These are phyloP conservation scores for Lithophane semibrunnea DNA, from an alignment of 2,888 invertebrate genomes.

Conservation along the genomic window DNA sequence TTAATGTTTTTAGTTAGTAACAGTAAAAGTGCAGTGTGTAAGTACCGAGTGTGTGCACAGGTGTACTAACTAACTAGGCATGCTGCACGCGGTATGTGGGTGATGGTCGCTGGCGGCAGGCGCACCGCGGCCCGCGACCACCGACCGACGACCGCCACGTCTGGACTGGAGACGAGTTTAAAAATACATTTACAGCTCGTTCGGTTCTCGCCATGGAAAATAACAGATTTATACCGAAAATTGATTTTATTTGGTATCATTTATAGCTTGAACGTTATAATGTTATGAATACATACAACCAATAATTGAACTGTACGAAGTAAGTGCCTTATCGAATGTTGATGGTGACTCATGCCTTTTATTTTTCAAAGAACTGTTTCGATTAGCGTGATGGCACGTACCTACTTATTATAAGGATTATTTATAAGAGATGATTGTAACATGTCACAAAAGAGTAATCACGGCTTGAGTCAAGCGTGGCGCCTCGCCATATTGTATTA, in stretches of 20 bases:
- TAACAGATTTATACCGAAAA: slow-evolving; percentile 40
- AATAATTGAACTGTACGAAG: slow-evolving; percentile 24
- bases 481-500: slow-evolving; percentile 86
- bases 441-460: slow-evolving; percentile 79
- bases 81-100: slow-evolving; percentile 76
- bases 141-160: slow-evolving; percentile 55
- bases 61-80: slow-evolving; percentile 67
- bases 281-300: slow-evolving; percentile 11
- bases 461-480: slow-evolving; percentile 82
- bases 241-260: slow-evolving; percentile 24
- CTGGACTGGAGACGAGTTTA: slow-evolving; percentile 61
- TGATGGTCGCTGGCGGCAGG: slow-evolving; percentile 69
- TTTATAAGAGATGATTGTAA: slow-evolving; percentile 57
- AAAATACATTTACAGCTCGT: slow-evolving; percentile 63
- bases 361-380: slow-evolving; percentile 50
- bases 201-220: slow-evolving; percentile 43
- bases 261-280: neutral
- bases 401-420: slow-evolving; percentile 45
- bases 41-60: slow-evolving; percentile 73
- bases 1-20: slow-evolving; percentile 29
- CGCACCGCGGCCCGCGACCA: slow-evolving; percentile 46
- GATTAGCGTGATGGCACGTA: slow-evolving; percentile 36
- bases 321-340: slow-evolving; percentile 36
- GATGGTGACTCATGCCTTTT: slow-evolving; percentile 39
- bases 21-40: slow-evolving; percentile 61